Conservation (phyloP, 2,797 vertebrate species). For the Anabacerthia variegaticeps region DNA sequence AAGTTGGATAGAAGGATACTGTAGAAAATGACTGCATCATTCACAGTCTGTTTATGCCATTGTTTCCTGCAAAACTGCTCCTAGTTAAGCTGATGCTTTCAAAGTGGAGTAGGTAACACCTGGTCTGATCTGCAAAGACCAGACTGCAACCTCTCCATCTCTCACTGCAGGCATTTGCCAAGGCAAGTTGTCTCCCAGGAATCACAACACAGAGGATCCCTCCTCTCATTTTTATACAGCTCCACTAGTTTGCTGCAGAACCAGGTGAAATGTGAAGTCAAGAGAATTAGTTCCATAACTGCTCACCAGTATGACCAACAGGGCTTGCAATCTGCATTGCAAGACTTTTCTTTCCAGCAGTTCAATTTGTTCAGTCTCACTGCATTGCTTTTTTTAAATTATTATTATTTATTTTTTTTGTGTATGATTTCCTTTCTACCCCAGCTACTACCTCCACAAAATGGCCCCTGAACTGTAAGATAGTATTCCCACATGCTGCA, state of each 20-base stretch:
- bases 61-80: background rate
- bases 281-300: conserved; percentile 4
- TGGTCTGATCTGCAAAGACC: background rate
- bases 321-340: background rate
- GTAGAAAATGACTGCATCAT: background rate
- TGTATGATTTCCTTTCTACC: background rate
- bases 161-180: background rate
- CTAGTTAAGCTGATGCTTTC: conserved; percentile 21
- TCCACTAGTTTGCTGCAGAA: conserved; percentile 10
- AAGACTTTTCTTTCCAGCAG: background rate
- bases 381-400: background rate
- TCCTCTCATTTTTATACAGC: background rate
- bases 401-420: background rate
- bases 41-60: conserved; percentile 13
- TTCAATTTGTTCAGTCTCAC: background rate
- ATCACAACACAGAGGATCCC: background rate
- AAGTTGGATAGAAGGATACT: background rate
- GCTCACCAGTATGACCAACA: background rate
- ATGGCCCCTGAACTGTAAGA: background rate
- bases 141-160: background rate
- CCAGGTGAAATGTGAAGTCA: background rate
- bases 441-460: background rate
- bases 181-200: background rate
- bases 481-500: background rate
- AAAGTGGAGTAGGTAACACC: conserved; percentile 44